Evolutionary conservation across 2,888 invertebrate genomes (phyloP), one percentile per base, ranked within the genome.

Genomic region (Hypselothyrea guttata): DNA sequence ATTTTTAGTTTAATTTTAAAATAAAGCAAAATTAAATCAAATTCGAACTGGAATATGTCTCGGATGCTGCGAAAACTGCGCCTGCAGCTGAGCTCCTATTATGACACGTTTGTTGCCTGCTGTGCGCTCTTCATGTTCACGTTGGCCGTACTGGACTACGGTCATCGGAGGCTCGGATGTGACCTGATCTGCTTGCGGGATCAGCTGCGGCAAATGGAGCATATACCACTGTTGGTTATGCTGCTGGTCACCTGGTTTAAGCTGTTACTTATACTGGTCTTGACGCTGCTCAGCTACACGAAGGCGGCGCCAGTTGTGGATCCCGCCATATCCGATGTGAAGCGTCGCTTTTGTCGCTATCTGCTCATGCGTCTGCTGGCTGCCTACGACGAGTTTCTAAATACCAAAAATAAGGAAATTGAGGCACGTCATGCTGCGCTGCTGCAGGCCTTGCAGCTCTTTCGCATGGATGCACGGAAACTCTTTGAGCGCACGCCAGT

Each of bases 301-400:
- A 11, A 16, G 4, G n/a, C 7, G 9, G 22, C 12, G 1, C 30
- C 30, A 0, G 27, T 16, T 11, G n/a, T 37, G 7, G 57, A 56
- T 0, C 45, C 53, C 2, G 31, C 77, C 2, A 44, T 64, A 9
- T 5, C 55, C 16, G 69, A 81, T 49, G 75, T 86, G 1, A 87
- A 81, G 58, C 87, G 83, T 40, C 88, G 88, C 16, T 89, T 86
- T 65, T 72, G 82, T 0, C 86, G 88, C 15, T 88, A 82, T 35
- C 56, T 89, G 1, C 58, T 89, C n/a, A 83, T 88, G 64, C 88
- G 87, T 7, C 62, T 89, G 2, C 41, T 90, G 12, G 72, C 78
- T 1, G 86, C 86, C 7, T 75, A 87, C 7, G 82, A 88, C 67
- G 16, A 78, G 1, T 56, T 77, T 16, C 4, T 64, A 3, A 22